phyloP scores from a whole-genome alignment of 2,113 vertebrate genomes.

The cat (Felis catus) region F.catus_Fca126_mat1.0 CM031417.1:144858501-144859000 shows the following conservation, averaged over 20 bases:
- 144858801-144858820: neutral
- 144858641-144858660: neutral
- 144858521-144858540: accelerated
- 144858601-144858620: neutral
- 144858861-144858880: neutral
- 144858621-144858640: too few species aligned
- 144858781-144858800: accelerated
- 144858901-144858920: neutral
- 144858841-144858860: neutral
- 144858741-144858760: neutral
- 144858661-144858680: neutral
- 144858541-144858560: too few species aligned
- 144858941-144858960: accelerated
- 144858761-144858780: neutral
- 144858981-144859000: accelerated
- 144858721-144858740: accelerated
- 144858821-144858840: neutral
- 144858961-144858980: accelerated
- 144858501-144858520: accelerated
- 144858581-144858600: neutral
- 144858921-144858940: neutral
- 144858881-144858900: too few species aligned
- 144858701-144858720: neutral
- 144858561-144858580: neutral
- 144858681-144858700: neutral